Base-by-base conservation (phyloP, 2,888 invertebrate species). In the Nomada hirtipes region DNA sequence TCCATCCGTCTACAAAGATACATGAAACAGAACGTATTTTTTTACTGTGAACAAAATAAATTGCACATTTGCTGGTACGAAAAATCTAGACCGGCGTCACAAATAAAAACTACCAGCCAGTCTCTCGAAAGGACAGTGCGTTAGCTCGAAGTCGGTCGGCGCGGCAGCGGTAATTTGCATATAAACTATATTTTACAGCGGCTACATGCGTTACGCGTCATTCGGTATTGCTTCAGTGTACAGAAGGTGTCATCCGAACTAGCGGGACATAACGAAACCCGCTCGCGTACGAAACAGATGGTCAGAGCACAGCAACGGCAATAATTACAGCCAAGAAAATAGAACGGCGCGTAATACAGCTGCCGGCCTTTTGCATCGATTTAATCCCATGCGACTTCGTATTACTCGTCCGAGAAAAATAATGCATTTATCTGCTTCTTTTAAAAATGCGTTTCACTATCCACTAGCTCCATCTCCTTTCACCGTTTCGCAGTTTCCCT, bases 151-250 rank as follows among this genome's bases (percentile, higher is more conserved):
- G 72, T 61, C 77, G 44, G 57, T 65, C 63, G 26, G 29, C 59
- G 72, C 67, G 36, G 36, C 36, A 36, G 36, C 57, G 18, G 77
- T 75, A 81, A 85, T 85, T 85, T 85, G 83, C 84, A 85, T 85
- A 77, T 69, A 84, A 81, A 85, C 83, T 73, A 67, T 83, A 81
- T 84, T 85, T 85, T 81, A 71, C 50, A 53, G 52, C 23, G 57
- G 81, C 75, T 77, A 75, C 78, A 76, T 73, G 75, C 84, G 77
- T 76, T 73, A 76, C 76, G 57, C 78, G 73, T 83, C 80, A 68
- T 84, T 85, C 78, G 81, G 83, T 71, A 84, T 85, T 83, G 83
- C 81, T 85, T 85, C 83, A 85, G 83, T 36, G 36, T 78, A 78
- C 76, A 29, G 47, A 50, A 72, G 59, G 55, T 78, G 84, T 81